Evolutionary conservation across 2,113 vertebrate genomes (phyloP), one percentile per base, ranked within the genome.

Genomic region (Anser brachyrhynchus): DNA sequence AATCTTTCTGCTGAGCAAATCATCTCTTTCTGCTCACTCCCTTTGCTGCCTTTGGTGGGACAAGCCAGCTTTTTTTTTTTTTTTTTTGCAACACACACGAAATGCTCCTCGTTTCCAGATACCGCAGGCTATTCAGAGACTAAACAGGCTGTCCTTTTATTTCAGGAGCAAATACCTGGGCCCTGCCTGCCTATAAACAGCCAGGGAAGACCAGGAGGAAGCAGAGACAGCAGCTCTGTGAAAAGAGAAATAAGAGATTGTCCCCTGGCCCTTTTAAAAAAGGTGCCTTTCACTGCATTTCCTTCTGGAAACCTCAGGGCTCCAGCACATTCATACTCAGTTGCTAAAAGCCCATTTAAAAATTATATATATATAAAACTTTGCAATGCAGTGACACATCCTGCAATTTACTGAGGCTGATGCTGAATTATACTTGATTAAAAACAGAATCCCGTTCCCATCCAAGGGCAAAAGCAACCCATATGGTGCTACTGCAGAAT

Each of bases 401-500:
- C 87, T 80, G 74, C 73, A 91, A 52, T 87, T 94, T 95, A 79
- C 87, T 26, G 70, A 87, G 88, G 70, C 59, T 18, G 64, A 37
- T 51, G 67, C 76, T 67, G 84, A 94, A 93, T 94, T 94, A 66
- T 17, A 72, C 76, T 80, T 76, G 85, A 92, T 96, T 92, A 89
- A 89, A 95, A 76, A 8, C 89, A 96, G 90, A 90, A 95, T 75
- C 80, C 76, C 58, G 69, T 78, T 79, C 74, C 87, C 74, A 75
- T 70, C 72, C 95, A 96, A 96, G 89, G 95, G 65, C 88, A 93
- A 76, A 93, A 86, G 73, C 90, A 92, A 93, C 87, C 94, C 95
- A 87, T 39, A 51, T 37, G 87, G 77, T 57, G 79, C 83, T 74
- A 84, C 95, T 72, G 95, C 83, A 89, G 92, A 75, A 61, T 44